Conservation (phyloP, 2,888 invertebrate species). For the Helicoverpa assulta region DNA sequence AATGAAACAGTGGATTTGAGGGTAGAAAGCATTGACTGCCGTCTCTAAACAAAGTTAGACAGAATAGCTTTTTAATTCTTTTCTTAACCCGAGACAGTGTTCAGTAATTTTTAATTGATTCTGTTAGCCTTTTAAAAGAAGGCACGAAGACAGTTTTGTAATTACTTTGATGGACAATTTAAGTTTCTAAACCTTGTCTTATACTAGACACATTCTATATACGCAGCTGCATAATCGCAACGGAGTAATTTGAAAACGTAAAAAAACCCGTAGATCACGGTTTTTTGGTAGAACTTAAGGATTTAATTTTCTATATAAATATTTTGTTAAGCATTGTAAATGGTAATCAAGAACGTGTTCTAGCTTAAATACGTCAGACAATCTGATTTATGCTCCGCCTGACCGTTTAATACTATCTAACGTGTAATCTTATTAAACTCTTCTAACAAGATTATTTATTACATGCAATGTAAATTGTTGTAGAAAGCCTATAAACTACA, state of each 20-base stretch:
- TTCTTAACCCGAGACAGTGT: conserved; percentile 14
- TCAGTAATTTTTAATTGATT: conserved; percentile 35
- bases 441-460: background rate
- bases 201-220: background rate
- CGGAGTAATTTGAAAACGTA: background rate
- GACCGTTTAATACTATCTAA: conserved; percentile 4
- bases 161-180: conserved; percentile 6
- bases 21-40: conserved; percentile 1
- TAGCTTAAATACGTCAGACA: background rate
- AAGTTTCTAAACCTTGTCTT: conserved; percentile 5
- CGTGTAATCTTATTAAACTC: conserved; percentile 9
- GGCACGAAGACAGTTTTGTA: conserved; percentile 5
- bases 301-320: too few relatives aligned
- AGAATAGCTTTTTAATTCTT: conserved; percentile 35
- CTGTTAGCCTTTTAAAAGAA: conserved; percentile 14
- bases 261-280: background rate
- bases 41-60: conserved; percentile 9
- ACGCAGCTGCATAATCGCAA: background rate
- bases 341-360: background rate
- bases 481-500: too few relatives aligned
- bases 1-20: conserved; percentile 11
- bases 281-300: too few relatives aligned
- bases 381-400: conserved; percentile 21
- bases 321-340: background rate
- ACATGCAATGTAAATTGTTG: background rate